Base-by-base conservation (phyloP, 2,888 invertebrate species). In the Dasysyrphus tricinctus region DNA sequence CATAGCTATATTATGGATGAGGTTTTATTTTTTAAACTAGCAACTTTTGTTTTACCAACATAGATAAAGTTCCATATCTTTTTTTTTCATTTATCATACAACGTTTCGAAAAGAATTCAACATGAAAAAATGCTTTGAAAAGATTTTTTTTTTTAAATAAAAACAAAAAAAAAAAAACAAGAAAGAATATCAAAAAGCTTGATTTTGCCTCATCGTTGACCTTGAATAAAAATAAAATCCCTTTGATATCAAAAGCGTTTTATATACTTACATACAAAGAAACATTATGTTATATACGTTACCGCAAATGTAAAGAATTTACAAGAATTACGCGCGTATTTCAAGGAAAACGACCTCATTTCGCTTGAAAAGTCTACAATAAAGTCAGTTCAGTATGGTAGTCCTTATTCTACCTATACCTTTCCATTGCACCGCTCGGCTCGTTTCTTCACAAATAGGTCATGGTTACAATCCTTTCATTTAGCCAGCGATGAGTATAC, bases 301-400 rank as follows among this genome's bases (percentile, higher is more conserved):
- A 32, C 32, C 8, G 5, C 19, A 47, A 19, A 5, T 67, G n/a
- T 24, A 32, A 69, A 51, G 39, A 49, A 4, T 54, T 70, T 34
- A 69, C 12, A 19, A 59, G 73, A 54, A 54, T 39, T 19, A 79
- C 16, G 29, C 59, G 39, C 47, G 12, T 61, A 61, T 39, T 24
- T 16, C 19, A 12, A 47, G 67, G n/a, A 34, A 75, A 70, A 42
- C 34, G 70, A 57, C 63, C 61, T 77, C 63, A 65, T 77, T 81
- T 57, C 63, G 42, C 69, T 70, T 47, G 61, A 42, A 61, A 44
- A 54, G 44, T 34, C 32, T 37, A 39, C 65, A 65, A 79, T 65
- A 57, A 65, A 34, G 54, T 44, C 32, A 54, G 54, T 59, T 16
- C 44, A 32, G 47, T 65, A 24, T 24, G 32, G 7, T n/a, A n/a